phyloP scores from a whole-genome alignment of 1,140 invertebrate genomes.

The Drosophila teissieri region DNA sequence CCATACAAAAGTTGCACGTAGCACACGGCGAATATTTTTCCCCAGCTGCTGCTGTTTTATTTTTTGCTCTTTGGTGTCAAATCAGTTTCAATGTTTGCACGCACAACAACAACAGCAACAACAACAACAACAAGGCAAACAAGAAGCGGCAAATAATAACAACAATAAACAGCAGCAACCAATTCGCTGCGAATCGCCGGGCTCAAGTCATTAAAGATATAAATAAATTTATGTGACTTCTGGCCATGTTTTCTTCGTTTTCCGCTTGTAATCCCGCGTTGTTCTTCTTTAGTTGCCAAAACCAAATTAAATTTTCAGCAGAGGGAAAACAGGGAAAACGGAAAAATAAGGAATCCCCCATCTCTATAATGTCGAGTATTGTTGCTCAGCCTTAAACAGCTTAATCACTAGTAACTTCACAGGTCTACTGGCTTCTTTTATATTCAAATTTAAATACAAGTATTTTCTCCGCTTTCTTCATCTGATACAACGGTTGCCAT shows the following conservation, averaged over 20 bases:
- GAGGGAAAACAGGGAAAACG: not conserved
- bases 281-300: constrained; percentile 6
- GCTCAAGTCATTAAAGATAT: constrained; percentile 84
- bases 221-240: constrained; percentile 84
- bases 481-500: constrained; percentile 49
- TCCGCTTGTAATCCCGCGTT: not conserved
- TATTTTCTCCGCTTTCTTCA: constrained; percentile 33
- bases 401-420: too few species aligned
- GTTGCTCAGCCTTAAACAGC: too few species aligned
- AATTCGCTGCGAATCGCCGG: constrained; percentile 75
- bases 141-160: constrained; percentile 19
- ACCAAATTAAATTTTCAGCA: constrained; percentile 52
- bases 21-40: constrained; percentile 65
- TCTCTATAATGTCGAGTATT: too few species aligned
- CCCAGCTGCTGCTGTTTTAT: constrained; percentile 16
- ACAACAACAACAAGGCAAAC: constrained; percentile 10
- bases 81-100: constrained; percentile 79
- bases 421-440: too few species aligned
- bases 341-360: too few species aligned
- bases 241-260: constrained; percentile 54
- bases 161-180: constrained; percentile 39
- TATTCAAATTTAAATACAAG: not conserved
- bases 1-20: constrained; percentile 73
- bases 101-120: constrained; percentile 37
- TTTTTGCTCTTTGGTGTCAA: constrained; percentile 65